Evolutionary conservation across 2,797 vertebrate genomes (phyloP).

Genomic region (Rhinichthys osculus): DNA sequence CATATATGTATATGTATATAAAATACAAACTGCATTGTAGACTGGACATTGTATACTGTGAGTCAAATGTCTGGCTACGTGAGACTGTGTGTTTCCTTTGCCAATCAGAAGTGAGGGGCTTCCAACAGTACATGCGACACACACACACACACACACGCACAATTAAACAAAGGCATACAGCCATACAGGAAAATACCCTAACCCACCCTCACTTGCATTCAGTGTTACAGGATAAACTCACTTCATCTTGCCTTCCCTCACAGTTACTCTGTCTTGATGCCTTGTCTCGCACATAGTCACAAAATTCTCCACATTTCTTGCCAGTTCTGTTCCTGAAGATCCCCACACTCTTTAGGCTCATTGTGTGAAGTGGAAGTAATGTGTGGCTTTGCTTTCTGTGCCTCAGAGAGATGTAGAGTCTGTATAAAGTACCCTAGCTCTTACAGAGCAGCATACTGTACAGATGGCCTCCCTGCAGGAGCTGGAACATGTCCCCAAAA

Average conservation of each 20-base stretch:
- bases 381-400: constrained; percentile 56
- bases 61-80: constrained; percentile 7
- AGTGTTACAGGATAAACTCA: constrained; percentile 44
- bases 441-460: constrained; percentile 51
- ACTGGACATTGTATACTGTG: background rate
- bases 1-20: background rate
- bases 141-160: constrained; percentile 11
- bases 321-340: constrained; percentile 34
- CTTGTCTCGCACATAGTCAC: constrained; percentile 30
- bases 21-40: constrained; percentile 3
- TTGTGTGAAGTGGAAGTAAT: constrained; percentile 43
- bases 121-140: background rate
- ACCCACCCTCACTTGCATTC: constrained; percentile 50
- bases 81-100: constrained; percentile 24
- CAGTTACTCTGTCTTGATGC: constrained; percentile 2
- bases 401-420: constrained; percentile 10
- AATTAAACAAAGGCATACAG: constrained; percentile 37
- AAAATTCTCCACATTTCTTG: constrained; percentile 21
- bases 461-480: constrained; percentile 80
- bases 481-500: constrained; percentile 51
- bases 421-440: constrained; percentile 31
- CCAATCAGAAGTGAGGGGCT: constrained; percentile 22
- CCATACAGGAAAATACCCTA: constrained; percentile 45
- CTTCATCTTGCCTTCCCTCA: constrained; percentile 44
- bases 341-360: constrained; percentile 11